Base-by-base conservation (phyloP, 2,113 vertebrate genomes). In the Ondatra zibethicus region DNA sequence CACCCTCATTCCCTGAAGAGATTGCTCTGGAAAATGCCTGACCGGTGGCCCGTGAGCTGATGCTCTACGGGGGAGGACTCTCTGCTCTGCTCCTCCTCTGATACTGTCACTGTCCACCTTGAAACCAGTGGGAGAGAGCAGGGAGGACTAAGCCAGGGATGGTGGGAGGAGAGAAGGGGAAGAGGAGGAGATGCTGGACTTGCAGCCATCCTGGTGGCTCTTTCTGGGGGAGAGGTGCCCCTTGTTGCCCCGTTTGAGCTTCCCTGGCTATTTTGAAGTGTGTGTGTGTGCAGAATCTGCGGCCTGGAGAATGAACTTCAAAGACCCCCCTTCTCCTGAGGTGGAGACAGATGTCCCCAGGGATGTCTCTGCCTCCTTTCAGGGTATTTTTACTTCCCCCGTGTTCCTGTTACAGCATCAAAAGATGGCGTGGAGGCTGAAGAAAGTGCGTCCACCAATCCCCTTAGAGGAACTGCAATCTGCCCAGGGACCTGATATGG, bases 361-460 rank as follows among this genome's bases (percentile, higher is more conserved):
- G 70, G 70, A 86, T 77, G 91, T 58, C 66, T 73, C 29, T 39
- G 89, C 77, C 85, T 63, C 45, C 94, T 94, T 96, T 93, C 93
- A 5, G 82, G 96, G 95, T 98, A 98, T 98, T 98, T 98, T 98
- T 98, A 98, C 98, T 97, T 98, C 96, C 89, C 88, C 63, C 97
- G 98, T 96, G 91, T 98, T 98, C 98, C 97, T 89, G 96, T 96
- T 98, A 91, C 58, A 65, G 80, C 97, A 98, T 98, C 98, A 98
- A 98, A 98, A 97, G 95, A 96, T 92, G 95, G 76, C 50, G 58
- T 63, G 39, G 94, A 97, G 96, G 58, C 58, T 93, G 42, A 50
- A 97, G 98, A 97, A 97, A 96, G 97, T 25, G 96, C 21, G 76
- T 91, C 73, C 70, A 88, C 95, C 81, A 13, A 47, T 84, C 75